A percentile compares a stretch with the other conserved stretches of the same genome.
Conservation (phyloP, 2,888 invertebrate species). For the Latrodectus hesperus region DNA sequence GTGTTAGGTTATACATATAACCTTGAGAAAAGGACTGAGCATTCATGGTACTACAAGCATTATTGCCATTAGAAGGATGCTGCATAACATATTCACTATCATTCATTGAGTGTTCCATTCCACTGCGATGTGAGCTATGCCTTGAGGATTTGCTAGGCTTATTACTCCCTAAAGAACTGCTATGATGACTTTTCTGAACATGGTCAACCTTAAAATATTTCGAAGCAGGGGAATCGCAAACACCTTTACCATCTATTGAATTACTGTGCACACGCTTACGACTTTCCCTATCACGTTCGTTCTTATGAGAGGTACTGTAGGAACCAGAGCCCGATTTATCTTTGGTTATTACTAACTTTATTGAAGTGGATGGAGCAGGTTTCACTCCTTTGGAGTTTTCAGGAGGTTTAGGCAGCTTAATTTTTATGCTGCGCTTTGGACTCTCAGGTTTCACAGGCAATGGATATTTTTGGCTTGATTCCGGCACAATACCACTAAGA, state of each 20-base stretch:
- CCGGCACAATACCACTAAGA: constrained; percentile 1
- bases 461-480: neutral
- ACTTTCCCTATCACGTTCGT: constrained; percentile 21
- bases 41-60: neutral
- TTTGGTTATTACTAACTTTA: constrained; percentile 67
- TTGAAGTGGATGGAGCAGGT: neutral
- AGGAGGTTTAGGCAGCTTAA: constrained; percentile 57
- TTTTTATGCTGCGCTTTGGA: constrained; percentile 48
- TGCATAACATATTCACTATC: neutral
- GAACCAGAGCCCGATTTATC: constrained; percentile 61
- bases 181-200: constrained; percentile 16
- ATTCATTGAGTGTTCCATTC: neutral
- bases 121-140: constrained; percentile 15
- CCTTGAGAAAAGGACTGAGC: constrained; percentile 3
- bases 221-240: neutral
- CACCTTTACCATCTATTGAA: neutral
- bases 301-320: constrained; percentile 48
- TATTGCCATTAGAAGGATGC: neutral
- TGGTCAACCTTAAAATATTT: constrained; percentile 24
- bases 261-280: constrained; percentile 47
- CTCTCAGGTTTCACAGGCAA: neutral
- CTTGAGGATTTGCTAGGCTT: constrained; percentile 25
- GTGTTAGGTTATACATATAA: constrained; percentile 14
- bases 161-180: neutral
- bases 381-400: neutral